A percentile compares a stretch with the other conserved stretches of the same genome.
Evolutionary conservation across 2,113 vertebrate species (phyloP).

Genomic region (Nanorana parkeri): DNA sequence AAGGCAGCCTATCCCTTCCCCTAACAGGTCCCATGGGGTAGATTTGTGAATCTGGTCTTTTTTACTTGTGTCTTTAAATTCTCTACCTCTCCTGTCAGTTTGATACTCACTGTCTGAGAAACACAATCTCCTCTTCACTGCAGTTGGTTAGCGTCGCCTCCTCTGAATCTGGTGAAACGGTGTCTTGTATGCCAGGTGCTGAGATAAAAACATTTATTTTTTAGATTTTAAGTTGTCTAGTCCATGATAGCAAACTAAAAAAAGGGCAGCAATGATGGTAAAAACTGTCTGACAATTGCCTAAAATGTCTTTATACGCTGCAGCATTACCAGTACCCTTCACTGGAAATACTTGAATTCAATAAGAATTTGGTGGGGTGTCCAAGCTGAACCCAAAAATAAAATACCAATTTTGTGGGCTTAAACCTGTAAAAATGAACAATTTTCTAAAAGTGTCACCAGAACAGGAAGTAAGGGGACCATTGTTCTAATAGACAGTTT

Average conservation of each 20-base stretch:
- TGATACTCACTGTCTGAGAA: conserved; percentile 39
- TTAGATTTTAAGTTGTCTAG: neutral
- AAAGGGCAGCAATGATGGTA: too few relatives aligned
- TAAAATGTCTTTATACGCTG: neutral
- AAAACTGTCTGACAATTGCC: too few relatives aligned
- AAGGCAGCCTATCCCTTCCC: conserved; percentile 20
- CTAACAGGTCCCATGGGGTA: neutral
- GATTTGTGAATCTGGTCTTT: conserved; percentile 28
- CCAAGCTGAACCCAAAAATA: too few relatives aligned
- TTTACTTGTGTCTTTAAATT: conserved; percentile 18
- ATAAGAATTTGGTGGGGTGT: too few relatives aligned
- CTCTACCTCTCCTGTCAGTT: neutral
- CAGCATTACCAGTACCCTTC: neutral
- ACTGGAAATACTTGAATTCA: neutral
- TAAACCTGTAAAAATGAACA: too few relatives aligned
- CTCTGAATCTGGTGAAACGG: neutral
- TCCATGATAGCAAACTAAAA: too few relatives aligned
- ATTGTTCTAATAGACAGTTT: too few relatives aligned
- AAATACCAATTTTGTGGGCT: too few relatives aligned
- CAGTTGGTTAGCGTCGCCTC: conserved; percentile 24
- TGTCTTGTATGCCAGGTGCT: neutral
- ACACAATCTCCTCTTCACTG: conserved; percentile 27
- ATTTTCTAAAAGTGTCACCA: too few relatives aligned
- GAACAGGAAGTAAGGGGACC: too few relatives aligned
- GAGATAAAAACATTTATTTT: neutral